A percentile compares a stretch with the other conserved stretches of the same genome.
Evolutionary conservation across 2,888 invertebrate species (phyloP).

Genomic region (Parthenolecanium corni): DNA sequence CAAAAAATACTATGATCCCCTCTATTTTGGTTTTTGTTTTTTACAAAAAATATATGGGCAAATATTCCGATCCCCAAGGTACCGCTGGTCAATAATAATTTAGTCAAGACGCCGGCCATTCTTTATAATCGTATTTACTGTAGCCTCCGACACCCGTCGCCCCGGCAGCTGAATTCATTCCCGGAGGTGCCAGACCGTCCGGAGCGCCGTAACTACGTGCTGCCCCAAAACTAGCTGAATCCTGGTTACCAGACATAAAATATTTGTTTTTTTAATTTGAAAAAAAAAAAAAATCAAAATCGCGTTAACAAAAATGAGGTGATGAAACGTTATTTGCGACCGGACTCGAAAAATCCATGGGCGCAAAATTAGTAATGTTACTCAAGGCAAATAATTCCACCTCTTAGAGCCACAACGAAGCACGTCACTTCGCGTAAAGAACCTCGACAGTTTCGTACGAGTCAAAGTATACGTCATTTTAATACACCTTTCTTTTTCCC

Average conservation of each 20-base stretch:
- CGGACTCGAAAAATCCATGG: neutral
- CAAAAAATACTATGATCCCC: too few species aligned
- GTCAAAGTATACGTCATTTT: too few species aligned
- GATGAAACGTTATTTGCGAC: neutral
- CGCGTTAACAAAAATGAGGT: neutral
- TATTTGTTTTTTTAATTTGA: conserved; percentile 33
- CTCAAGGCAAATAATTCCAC: neutral
- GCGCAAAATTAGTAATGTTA: neutral
- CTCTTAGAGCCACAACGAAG: neutral
- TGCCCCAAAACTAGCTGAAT: conserved; percentile 49
- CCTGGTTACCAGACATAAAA: conserved; percentile 38
- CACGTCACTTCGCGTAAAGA: too few species aligned
- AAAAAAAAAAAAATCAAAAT: conserved; percentile 32
- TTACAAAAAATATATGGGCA: neutral
- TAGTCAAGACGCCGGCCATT: conserved; percentile 55
- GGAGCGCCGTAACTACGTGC: conserved; percentile 41
- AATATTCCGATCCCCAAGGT: conserved; percentile 10
- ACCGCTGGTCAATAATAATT: conserved; percentile 17
- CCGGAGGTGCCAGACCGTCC: conserved; percentile 43
- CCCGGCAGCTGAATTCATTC: conserved; percentile 39
- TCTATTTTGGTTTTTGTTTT: too few species aligned
- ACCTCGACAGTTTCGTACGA: too few species aligned
- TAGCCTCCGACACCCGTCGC: conserved; percentile 50
- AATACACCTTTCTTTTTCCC: too few species aligned
- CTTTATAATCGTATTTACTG: conserved; percentile 52